Percentiles rank a stretch among this genome's conserved stretches.
Evolutionary conservation across 2,797 vertebrate species (phyloP).

Genomic region (Ptychadena robeensis): DNA sequence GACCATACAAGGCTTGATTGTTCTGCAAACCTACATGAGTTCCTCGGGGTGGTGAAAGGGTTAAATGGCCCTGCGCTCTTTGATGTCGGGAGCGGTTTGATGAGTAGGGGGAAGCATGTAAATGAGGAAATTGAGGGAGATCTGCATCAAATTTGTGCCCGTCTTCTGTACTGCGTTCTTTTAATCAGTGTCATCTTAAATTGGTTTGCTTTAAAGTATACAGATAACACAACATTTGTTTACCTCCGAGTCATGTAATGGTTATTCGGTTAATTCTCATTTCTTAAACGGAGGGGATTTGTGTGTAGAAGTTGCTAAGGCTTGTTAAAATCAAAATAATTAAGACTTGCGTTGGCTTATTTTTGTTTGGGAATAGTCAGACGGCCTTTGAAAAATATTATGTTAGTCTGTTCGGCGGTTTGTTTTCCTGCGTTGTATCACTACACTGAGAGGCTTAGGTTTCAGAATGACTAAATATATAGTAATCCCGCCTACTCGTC

Average conservation of each 20-base stretch:
- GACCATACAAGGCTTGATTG: conserved; percentile 1
- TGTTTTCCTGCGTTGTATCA: conserved; percentile 1
- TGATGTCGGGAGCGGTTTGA: conserved; percentile 50
- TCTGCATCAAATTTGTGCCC: conserved; percentile 54
- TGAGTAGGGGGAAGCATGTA: conserved; percentile 39
- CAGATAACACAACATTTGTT: conserved; percentile 46
- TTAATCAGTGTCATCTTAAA: conserved; percentile 56
- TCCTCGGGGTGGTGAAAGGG: background rate
- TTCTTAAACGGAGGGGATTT: conserved; percentile 10
- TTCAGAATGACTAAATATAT: background rate
- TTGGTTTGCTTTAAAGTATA: conserved; percentile 41
- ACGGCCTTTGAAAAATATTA: conserved; percentile 7
- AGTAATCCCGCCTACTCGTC: background rate
- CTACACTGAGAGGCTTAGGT: background rate
- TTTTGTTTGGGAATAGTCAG: background rate
- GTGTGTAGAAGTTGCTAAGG: conserved; percentile 26
- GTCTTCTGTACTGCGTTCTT: conserved; percentile 52
- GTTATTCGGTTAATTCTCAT: conserved; percentile 19
- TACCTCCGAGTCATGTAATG: conserved; percentile 43
- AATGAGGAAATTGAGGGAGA: conserved; percentile 44
- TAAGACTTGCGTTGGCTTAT: background rate
- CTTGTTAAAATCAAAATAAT: conserved; percentile 39
- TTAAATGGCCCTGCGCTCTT: conserved; percentile 11
- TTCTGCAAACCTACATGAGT: background rate
- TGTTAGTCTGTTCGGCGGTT: background rate